Base-by-base conservation (phyloP, 2,888 invertebrate species). In the Vannuccia rotundouncinata region DNA sequence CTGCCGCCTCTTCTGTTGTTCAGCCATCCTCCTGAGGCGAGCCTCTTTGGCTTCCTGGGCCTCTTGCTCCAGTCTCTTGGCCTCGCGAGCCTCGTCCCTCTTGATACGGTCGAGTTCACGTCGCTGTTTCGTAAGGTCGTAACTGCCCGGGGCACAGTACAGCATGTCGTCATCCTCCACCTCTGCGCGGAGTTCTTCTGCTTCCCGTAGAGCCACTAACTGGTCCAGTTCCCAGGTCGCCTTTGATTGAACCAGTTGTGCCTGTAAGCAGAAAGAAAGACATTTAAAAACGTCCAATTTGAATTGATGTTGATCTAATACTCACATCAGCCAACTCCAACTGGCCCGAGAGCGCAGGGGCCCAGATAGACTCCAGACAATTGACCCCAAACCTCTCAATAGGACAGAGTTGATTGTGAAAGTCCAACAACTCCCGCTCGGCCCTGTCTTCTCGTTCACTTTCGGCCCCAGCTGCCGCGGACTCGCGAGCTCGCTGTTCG, bases 351-450 rank as follows among this genome's bases (percentile, higher is more conserved):
- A 90, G 90, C 85, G 91, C 91, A 22, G 92, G 92, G 27, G 92
- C 92, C 88, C 93, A 92, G 80, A 94, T 92, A 84, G 92, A 91
- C 89, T 98, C 98, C 84, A 97, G 92, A 86, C 94, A 92, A 28
- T 92, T 91, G 91, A 98, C 94, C 22, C 98, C 98, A 89, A 96
- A 98, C 79, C 93, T 91, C 89, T 99, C 98, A 82, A 99, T 92
- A 0, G 95, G 94, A 45, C 93, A 93, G 82, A 98, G 89, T 96
- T 98, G 90, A 30, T 80, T 80, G 31, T 82, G 81, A 17, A 82
- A 76, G n/a, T 60, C 76, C 27, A 59, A 45, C 17, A 82, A 59
- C 45, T 82, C 81, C 27, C 31, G 29, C 66, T 82, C 82, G 0
- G 77, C 81, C 29, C 73, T 25, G 17, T 81, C 77, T 78, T 59